Percentiles rank a stretch among this genome's conserved stretches.
Conservation (phyloP, 37 sponge, comb jelly and placozoan genomes). For the Beroe ovata region DNA sequence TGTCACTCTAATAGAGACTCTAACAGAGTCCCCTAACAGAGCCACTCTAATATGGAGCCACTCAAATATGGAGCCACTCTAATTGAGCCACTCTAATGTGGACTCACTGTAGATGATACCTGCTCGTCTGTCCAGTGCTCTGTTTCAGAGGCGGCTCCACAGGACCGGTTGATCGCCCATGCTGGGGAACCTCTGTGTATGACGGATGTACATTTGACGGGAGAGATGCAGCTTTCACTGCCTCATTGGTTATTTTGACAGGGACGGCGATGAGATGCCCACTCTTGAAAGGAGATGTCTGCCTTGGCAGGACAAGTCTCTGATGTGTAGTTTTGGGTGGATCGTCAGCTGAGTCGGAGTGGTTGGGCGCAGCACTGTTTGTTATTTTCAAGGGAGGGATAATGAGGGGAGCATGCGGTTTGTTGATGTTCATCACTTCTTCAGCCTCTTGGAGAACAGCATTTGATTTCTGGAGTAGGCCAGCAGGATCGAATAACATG, state of each 20-base stretch:
- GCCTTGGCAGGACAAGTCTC: constrained; percentile 16
- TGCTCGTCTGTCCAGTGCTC: constrained; percentile 4
- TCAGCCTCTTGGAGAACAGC: constrained; percentile 40
- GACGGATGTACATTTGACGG: not conserved
- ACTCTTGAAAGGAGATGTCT: constrained; percentile 12
- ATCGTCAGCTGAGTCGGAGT: not conserved
- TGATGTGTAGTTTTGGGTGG: not conserved
- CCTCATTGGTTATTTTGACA: not conserved
- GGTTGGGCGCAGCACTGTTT: not conserved
- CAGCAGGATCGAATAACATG: constrained; percentile 34
- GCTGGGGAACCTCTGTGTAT: not conserved
- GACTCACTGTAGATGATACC: too few species aligned
- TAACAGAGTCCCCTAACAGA: too few species aligned
- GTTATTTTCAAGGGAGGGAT: not conserved
- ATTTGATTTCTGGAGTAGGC: constrained; percentile 40
- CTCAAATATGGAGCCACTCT: too few species aligned
- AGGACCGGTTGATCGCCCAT: not conserved
- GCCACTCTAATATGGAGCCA: too few species aligned
- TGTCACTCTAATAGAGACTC: too few species aligned
- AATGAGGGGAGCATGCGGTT: not conserved
- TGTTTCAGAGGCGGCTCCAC: not conserved
- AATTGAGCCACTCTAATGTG: too few species aligned
- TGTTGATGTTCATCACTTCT: constrained; percentile 16
- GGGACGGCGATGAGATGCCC: constrained; percentile 39
- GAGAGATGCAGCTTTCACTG: not conserved